Evolutionary conservation across 2,797 vertebrate genomes (phyloP), one percentile per base, ranked within the genome.

Genomic region (Sparus aurata): DNA sequence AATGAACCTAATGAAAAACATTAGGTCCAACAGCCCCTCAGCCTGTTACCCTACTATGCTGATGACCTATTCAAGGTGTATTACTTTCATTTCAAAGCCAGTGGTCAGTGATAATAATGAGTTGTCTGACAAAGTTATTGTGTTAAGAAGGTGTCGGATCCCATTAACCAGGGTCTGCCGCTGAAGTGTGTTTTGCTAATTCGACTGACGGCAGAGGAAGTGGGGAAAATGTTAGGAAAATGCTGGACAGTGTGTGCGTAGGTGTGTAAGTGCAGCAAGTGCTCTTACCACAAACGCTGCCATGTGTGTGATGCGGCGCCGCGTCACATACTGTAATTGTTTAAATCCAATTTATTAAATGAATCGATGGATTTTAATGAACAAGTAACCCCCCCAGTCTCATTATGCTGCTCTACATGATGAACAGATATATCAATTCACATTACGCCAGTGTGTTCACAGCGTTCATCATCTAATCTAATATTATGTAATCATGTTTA

Each of bases 51-150:
- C 65, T 46, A 70, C 74, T 73, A 54, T 54, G 69, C 55, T 73
- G 84, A 75, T 92, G 93, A 94, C 93, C 93, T 94, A 92, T 89
- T 93, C 92, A 70, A 91, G 90, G 91, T 87, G 83, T 79, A 80
- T 93, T 92, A 93, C 79, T 73, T 83, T 90, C 80, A 89, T 72
- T 77, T 79, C 80, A 73, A 86, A 87, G 86, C 80, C 77, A 87
- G 53, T 77, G 80, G 80, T 74, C 75, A 78, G 70, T 57, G 62
- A 73, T 77, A 57, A 79, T 79, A 83, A 87, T 83, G 84, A 73
- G 79, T 80, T 76, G 59, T 77, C 65, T 59, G n/a, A 57, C 67
- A 46, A 63, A 75, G 75, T 77, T 22, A 62, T 49, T 79, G 62
- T 57, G 75, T 49, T 67, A 59, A 55, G 46, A 60, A 46, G 64